These are phyloP conservation scores for Isotomurus palustris DNA, from an alignment of 2,888 invertebrate genomes.

Conservation along the genomic window DNA sequence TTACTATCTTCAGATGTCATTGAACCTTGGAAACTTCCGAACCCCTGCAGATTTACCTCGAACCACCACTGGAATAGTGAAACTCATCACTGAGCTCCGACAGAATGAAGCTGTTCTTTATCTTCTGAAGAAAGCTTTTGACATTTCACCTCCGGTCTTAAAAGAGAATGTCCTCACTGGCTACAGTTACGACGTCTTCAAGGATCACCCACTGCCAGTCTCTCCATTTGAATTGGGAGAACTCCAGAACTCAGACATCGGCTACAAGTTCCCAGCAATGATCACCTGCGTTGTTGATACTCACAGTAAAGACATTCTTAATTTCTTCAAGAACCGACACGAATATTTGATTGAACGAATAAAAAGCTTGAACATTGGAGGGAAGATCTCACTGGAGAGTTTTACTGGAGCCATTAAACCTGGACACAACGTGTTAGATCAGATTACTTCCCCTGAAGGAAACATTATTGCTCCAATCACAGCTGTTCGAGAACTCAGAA, in stretches of 20 bases:
- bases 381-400: neutral
- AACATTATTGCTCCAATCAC: neutral
- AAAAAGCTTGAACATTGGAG: neutral
- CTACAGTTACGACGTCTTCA: conserved; percentile 17
- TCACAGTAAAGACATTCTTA: neutral
- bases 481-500: conserved; percentile 8
- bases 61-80: conserved; percentile 14
- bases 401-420: conserved; percentile 6
- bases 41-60: conserved; percentile 20
- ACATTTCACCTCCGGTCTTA: conserved; percentile 11
- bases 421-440: conserved; percentile 13
- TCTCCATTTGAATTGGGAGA: conserved; percentile 13
- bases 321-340: neutral
- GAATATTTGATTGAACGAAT: conserved; percentile 5
- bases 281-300: conserved; percentile 3
- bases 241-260: conserved; percentile 8
- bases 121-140: conserved; percentile 19
- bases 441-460: too few species aligned
- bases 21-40: conserved; percentile 16
- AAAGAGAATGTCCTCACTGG: conserved; percentile 13
- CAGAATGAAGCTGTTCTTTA: conserved; percentile 7
- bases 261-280: conserved; percentile 15
- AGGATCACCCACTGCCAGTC: conserved; percentile 3
- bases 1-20: conserved; percentile 17
- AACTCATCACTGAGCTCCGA: conserved; percentile 12